Conservation (phyloP, 2,797 vertebrate genomes). For the Hirundo rustica region DNA sequence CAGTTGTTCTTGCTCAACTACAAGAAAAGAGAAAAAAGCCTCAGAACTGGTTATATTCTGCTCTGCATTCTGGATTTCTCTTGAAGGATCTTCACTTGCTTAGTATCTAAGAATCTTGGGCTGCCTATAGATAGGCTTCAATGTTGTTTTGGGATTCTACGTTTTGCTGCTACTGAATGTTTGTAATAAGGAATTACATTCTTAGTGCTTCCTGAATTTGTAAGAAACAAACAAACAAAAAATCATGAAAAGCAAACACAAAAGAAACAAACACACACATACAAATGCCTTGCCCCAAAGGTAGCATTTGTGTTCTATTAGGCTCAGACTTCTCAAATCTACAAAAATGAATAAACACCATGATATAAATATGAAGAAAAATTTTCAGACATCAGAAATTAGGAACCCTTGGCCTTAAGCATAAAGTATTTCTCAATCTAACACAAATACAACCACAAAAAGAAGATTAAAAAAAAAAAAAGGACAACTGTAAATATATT, state of each 20-base stretch:
- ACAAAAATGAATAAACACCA: neutral
- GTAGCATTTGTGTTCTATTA: neutral
- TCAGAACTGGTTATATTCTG: neutral
- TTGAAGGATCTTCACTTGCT: neutral
- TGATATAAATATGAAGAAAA: neutral
- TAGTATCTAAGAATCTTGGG: neutral
- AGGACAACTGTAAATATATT: neutral
- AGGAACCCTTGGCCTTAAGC: neutral
- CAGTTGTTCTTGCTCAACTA: neutral
- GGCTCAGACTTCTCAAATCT: neutral
- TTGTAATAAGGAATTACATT: neutral
- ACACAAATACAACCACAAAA: neutral
- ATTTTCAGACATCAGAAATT: neutral
- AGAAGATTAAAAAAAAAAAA: neutral
- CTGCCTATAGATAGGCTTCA: neutral
- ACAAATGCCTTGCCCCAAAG: neutral
- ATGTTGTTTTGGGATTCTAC: neutral
- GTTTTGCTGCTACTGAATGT: neutral
- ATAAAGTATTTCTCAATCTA: neutral
- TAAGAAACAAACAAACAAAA: neutral
- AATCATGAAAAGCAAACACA: neutral
- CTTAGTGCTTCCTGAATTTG: neutral
- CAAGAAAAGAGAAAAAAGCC: neutral
- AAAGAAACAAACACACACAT: neutral
- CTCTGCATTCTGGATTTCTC: neutral